These are phyloP conservation scores for Isichthys henryi DNA, from an alignment of 2,113 vertebrate species.

Conservation along the genomic window DNA sequence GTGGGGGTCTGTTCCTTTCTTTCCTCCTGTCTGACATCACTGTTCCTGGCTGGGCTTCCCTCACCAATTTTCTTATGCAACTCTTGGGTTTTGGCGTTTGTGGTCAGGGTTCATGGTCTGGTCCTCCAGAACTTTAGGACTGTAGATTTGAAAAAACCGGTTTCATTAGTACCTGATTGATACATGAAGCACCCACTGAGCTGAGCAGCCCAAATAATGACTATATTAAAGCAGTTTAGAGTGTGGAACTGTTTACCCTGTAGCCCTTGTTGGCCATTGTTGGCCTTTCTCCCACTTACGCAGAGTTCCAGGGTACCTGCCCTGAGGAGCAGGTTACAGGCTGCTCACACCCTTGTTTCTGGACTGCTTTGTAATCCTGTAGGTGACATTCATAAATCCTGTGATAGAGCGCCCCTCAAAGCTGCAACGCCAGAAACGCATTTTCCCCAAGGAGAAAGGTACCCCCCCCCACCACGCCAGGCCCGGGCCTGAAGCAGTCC, in stretches of 20 bases:
- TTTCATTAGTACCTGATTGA: background rate
- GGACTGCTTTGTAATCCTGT: conserved; percentile 11
- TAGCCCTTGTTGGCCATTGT: background rate
- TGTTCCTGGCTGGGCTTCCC: background rate
- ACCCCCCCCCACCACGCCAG: background rate
- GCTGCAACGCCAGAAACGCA: conserved; percentile 82
- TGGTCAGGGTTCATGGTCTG: background rate
- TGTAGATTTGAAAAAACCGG: background rate
- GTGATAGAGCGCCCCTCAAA: conserved; percentile 79
- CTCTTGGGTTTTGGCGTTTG: background rate
- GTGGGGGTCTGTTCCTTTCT: background rate
- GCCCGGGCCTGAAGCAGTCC: background rate
- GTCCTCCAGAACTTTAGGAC: background rate
- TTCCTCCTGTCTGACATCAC: background rate
- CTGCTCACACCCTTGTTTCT: background rate
- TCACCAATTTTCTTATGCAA: background rate
- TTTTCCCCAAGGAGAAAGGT: conserved; percentile 92
- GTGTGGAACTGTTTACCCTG: background rate
- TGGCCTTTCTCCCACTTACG: background rate
- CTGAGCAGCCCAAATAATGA: background rate
- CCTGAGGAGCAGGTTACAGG: background rate
- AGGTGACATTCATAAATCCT: conserved; percentile 85
- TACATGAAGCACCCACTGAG: background rate
- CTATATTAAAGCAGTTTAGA: background rate
- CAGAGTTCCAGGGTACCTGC: background rate